Base-by-base conservation (phyloP, 2,797 vertebrate species). In the Aldrovandia affinis region DNA sequence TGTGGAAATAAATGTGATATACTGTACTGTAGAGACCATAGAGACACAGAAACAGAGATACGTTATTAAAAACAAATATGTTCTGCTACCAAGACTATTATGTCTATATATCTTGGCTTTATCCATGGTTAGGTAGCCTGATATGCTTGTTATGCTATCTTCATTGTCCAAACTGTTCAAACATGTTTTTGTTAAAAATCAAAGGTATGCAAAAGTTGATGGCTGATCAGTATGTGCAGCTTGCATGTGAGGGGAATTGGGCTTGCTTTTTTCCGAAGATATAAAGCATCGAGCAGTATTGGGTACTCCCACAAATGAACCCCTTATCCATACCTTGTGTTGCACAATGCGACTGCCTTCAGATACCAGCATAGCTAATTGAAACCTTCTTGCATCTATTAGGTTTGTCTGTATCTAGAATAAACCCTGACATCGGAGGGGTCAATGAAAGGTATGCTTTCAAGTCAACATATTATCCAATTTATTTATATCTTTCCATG, bases 401-500 rank as follows among this genome's bases (percentile, higher is more conserved):
- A 30, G 2, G 30, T 55, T 77, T 50, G 33, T 55, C 55, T 42
- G 81, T 33, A 15, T 33, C 63, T 30, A 70, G 33, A 70, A 70
- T 70, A 39, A 70, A 39, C 36, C 33, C 2, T 70, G 30, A 18
- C 50, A n/a, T 75, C 42, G 30, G 54, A 82, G 54, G 65, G 36
- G 73, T 83, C 50, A 80, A 73, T 79, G 44, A 80, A 75, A 75
- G 79, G 39, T 84, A 80, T 79, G 80, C 82, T 82, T 81, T 83
- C 73, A 78, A 83, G 81, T 55, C 63, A 55, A 36, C 54, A 47
- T 85, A 57, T 81, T 80, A 61, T 12, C 81, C 52, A 22, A 47
- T 52, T 68, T 39, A 80, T 86, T 55, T 80, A 80, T 80, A 78
- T 86, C 63, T 80, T 80, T 85, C 77, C 73, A 50, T 84, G 81